Evolutionary conservation across 2,888 invertebrate species (phyloP).

Genomic region (Drosophila lutescens): DNA sequence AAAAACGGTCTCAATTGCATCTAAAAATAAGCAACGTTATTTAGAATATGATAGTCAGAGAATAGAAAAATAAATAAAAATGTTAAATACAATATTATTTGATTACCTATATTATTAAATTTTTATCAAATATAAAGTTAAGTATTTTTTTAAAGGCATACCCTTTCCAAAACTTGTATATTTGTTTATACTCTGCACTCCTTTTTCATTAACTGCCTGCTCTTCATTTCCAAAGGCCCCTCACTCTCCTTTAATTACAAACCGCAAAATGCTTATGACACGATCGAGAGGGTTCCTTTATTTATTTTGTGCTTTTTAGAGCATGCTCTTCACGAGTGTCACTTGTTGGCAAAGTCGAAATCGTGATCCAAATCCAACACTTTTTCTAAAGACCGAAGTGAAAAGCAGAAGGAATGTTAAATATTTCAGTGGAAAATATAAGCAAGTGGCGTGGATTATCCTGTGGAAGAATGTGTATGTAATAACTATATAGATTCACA

Average conservation of each 20-base stretch:
- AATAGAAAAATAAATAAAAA: no score
- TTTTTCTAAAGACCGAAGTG: background rate
- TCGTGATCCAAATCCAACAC: conserved; percentile 15
- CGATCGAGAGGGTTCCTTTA: conserved; percentile 45
- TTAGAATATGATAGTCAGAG: no score
- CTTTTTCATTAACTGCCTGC: conserved; percentile 13
- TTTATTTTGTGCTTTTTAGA: conserved; percentile 10
- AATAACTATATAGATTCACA: no score
- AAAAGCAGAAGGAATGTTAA: background rate
- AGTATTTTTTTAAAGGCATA: background rate
- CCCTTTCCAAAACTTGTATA: background rate
- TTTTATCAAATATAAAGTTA: no score
- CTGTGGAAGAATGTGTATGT: background rate
- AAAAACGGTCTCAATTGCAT: no score
- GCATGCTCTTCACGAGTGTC: conserved; percentile 11
- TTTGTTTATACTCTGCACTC: background rate
- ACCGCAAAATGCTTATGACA: conserved; percentile 56
- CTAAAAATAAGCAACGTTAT: no score
- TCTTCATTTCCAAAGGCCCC: conserved; percentile 9
- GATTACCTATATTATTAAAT: no score
- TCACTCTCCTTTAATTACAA: conserved; percentile 65
- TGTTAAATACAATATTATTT: no score
- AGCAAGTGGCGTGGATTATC: background rate
- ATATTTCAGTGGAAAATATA: background rate
- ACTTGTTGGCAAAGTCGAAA: conserved; percentile 18